Evolutionary conservation across 2,888 invertebrate species (phyloP).

Genomic region (Acleris cristana): DNA sequence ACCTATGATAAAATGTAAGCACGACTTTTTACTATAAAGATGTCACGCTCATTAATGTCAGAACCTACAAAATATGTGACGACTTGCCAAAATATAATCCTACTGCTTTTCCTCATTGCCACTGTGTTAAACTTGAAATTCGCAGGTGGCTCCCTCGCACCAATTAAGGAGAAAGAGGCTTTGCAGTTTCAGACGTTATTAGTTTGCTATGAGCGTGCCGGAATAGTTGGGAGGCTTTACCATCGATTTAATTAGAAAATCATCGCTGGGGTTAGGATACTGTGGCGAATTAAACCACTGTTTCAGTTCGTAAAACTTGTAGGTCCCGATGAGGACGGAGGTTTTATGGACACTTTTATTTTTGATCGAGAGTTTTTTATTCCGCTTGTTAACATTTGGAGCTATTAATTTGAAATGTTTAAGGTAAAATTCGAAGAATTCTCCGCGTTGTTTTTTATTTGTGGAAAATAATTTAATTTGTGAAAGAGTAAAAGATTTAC

Average conservation of each 20-base stretch:
- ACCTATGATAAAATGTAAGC: no score
- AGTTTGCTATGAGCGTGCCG: constrained; percentile 31
- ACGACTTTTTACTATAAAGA: no score
- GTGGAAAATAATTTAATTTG: no score
- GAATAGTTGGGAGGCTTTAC: constrained; percentile 24
- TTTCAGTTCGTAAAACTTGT: constrained; percentile 6
- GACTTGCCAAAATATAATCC: background rate
- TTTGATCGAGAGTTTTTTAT: no score
- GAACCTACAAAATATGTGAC: no score
- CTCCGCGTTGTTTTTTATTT: no score
- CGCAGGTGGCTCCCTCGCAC: constrained; percentile 35
- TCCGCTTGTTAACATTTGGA: no score
- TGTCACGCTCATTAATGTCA: no score
- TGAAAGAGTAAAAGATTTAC: no score
- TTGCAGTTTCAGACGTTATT: constrained; percentile 35
- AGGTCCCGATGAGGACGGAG: background rate
- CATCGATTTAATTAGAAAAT: constrained; percentile 35
- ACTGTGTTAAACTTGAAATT: constrained; percentile 25
- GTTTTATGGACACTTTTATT: no score
- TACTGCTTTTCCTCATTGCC: constrained; percentile 1
- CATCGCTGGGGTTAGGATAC: constrained; percentile 19
- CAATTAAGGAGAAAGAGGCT: constrained; percentile 36
- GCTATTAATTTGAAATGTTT: no score
- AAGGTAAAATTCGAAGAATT: no score
- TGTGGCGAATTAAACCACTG: constrained; percentile 14